Conservation (phyloP, 2,113 vertebrate species). For the Lycaon pictus region DNA sequence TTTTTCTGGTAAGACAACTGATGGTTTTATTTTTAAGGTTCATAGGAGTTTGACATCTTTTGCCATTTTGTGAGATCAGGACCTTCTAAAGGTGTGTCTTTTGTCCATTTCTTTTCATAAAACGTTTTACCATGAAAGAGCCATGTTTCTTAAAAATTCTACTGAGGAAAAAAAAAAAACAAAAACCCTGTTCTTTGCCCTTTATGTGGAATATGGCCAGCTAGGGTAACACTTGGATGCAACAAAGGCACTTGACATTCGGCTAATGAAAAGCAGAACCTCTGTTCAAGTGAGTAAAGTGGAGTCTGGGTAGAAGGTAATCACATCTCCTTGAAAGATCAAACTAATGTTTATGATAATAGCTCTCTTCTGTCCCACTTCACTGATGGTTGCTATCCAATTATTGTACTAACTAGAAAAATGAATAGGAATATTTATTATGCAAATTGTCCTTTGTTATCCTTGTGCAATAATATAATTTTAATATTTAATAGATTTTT, state of each 20-base stretch:
- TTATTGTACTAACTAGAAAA: slow-evolving; percentile 59
- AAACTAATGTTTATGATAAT: slow-evolving; percentile 65
- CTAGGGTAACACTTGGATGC: neutral
- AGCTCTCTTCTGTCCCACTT: slow-evolving; percentile 61
- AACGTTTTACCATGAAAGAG: neutral
- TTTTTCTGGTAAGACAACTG: neutral
- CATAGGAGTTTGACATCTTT: neutral
- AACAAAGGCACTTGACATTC: slow-evolving; percentile 4
- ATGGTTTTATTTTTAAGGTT: neutral
- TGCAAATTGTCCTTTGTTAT: slow-evolving; percentile 63
- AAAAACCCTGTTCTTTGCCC: neutral
- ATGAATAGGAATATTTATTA: slow-evolving; percentile 65
- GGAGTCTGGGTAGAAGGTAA: slow-evolving; percentile 39
- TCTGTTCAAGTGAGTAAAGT: slow-evolving; percentile 22
- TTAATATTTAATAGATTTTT: slow-evolving; percentile 45
- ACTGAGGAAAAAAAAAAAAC: neutral
- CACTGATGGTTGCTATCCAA: slow-evolving; percentile 66
- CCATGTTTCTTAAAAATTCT: neutral
- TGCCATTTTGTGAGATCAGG: neutral
- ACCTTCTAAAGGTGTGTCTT: neutral
- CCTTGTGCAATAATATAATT: slow-evolving; percentile 44
- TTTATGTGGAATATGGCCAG: slow-evolving; percentile 16
- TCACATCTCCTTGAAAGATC: slow-evolving; percentile 62
- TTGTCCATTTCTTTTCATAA: neutral
- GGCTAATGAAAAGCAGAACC: slow-evolving; percentile 41